Base-by-base conservation (phyloP, 35 echinoderm and acorn worm species). In the Eucidaris tribuloides region DNA sequence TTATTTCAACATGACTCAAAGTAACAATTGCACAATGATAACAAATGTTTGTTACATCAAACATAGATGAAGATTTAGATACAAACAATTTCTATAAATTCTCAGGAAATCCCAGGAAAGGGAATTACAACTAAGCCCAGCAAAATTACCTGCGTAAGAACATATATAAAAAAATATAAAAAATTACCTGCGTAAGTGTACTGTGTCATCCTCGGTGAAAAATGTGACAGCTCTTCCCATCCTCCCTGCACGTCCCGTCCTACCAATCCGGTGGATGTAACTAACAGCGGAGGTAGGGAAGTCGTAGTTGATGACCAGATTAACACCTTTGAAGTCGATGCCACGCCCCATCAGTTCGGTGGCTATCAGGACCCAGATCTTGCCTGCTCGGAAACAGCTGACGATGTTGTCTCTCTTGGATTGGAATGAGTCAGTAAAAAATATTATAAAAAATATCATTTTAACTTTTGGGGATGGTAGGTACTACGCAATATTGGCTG, bases 291-390 rank as follows among this genome's bases (percentile, higher is more conserved):
- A 93, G 1, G 96, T 90, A 0, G 96, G 96, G 77, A 99, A 99
- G 87, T 99, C 96, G 24, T 99, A 99, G 57, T 99, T 99, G 60
- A 99, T 93, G 46, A 99, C 96, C 0, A 99, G 50, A 46, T 99
- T 99, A 9, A 99, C 90, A 0, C 96, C 96, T 64, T 99, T 99
- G 79, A 97, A 97, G 62, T 99, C 96, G 20, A 99, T 99, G 23
- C 96, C 96, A 46, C 96, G 63, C 18, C 96, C 96, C 96, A 99
- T 99, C 71, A 99, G 63, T 49, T 99, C 96, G 1, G 96, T 99
- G 9, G 90, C 90, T 0, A 99, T 93, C 30, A 99, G 78, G 3
- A 99, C 90, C 96, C 96, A 99, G 43, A 99, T 99, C 62, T 99
- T 99, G 31, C 94, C 96, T 14, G 87, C 58, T 62, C 96, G 78